phyloP scores from a whole-genome alignment of 1,140 invertebrate genomes.

The Aethina tumida region DNA sequence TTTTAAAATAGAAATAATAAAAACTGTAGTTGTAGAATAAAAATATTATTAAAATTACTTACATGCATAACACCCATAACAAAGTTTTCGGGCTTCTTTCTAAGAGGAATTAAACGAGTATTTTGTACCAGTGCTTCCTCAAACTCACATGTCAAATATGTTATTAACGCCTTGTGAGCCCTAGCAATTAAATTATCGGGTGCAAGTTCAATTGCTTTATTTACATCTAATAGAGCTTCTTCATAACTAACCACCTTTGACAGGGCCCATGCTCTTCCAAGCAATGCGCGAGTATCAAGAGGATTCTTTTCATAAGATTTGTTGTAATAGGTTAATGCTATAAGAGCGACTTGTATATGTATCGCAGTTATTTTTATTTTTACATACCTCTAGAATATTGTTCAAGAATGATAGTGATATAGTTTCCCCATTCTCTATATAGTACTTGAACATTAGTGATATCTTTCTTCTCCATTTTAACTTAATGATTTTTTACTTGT shows the following conservation, averaged over 20 bases:
- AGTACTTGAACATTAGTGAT: no score
- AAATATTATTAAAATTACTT: slow-evolving; percentile 9
- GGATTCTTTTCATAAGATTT: slow-evolving; percentile 29
- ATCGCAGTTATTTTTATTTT: no score
- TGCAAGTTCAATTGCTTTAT: slow-evolving; percentile 38
- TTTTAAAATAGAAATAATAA: slow-evolving; percentile 1
- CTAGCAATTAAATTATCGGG: slow-evolving; percentile 38
- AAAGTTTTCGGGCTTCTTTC: slow-evolving; percentile 44
- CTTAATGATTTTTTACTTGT: no score
- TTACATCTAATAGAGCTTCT: slow-evolving; percentile 41
- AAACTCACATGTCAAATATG: slow-evolving; percentile 45
- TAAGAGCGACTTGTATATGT: no score
- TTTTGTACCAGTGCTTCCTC: slow-evolving; percentile 44
- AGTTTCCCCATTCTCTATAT: no score
- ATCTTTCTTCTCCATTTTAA: no score
- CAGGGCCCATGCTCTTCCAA: slow-evolving; percentile 39
- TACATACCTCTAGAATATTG: no score
- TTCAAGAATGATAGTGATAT: no score
- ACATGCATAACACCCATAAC: slow-evolving; percentile 40
- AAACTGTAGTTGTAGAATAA: no score
- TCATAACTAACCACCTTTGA: slow-evolving; percentile 40
- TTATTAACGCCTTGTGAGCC: slow-evolving; percentile 42
- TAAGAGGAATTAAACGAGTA: slow-evolving; percentile 33
- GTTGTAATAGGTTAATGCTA: no score
- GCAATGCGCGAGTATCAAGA: slow-evolving; percentile 39